A percentile compares a stretch with the other conserved stretches of the same genome.
phyloP scores from a whole-genome alignment of 2,888 invertebrate genomes.

The Halictus quadricinctus region DNA sequence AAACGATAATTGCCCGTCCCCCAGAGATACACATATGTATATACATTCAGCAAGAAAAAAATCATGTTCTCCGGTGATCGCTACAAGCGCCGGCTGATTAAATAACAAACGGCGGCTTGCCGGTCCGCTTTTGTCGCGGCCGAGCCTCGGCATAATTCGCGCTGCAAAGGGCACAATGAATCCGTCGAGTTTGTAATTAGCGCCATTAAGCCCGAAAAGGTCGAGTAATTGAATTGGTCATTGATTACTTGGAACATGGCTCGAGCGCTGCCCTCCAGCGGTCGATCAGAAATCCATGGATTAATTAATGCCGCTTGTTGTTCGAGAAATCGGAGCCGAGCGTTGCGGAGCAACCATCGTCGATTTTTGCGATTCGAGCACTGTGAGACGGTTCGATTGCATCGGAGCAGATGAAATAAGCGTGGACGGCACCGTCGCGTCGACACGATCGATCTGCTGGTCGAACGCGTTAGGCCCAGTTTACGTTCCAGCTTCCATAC shows the following conservation, averaged over 20 bases:
- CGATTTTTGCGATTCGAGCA: neutral
- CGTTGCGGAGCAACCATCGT: neutral
- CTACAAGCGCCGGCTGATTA: neutral
- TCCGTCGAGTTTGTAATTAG: conserved; percentile 51
- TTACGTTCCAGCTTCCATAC: neutral
- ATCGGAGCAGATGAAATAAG: neutral
- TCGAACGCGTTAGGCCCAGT: neutral
- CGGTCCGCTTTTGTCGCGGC: conserved; percentile 10
- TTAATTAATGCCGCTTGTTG: conserved; percentile 22
- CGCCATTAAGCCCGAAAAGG: conserved; percentile 42
- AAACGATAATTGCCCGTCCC: neutral
- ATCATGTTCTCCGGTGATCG: neutral
- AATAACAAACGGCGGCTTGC: neutral
- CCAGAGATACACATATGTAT: neutral
- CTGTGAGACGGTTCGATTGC: neutral
- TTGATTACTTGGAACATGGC: conserved; percentile 28
- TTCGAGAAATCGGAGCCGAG: conserved; percentile 11
- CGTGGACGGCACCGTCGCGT: neutral
- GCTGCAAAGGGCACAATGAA: conserved; percentile 34
- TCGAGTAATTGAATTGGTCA: conserved; percentile 46
- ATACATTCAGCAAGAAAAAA: neutral
- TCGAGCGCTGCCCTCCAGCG: neutral
- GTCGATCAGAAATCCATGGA: conserved; percentile 23
- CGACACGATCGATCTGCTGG: neutral
- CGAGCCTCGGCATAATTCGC: conserved; percentile 31